Base-by-base conservation (phyloP, 2,113 vertebrate species). In the Pithys albifrons region DNA sequence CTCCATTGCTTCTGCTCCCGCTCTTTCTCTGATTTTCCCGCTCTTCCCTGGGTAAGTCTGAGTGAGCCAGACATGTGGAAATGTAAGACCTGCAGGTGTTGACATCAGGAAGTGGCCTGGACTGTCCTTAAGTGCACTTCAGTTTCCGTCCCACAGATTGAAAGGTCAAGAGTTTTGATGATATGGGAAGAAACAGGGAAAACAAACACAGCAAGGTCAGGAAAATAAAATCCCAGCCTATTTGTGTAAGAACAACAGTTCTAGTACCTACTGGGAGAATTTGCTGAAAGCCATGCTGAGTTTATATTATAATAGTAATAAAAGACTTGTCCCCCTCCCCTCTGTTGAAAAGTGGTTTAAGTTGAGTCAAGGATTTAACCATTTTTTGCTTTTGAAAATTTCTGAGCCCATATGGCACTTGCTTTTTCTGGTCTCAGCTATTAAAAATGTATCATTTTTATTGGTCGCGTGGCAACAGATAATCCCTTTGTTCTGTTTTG, bases 391-490 rank as follows among this genome's bases (percentile, higher is more conserved):
- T 66, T 76, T 48, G 29, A 81, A 83, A 82, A 59, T 77, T 61
- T 94, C 28, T 66, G 33, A 91, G 59, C 70, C 70, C 1, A 3
- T 80, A 35, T 61, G 69, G 85, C 79, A 58, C 58, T 67, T 61
- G 59, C 73, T 89, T 93, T 88, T 91, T 59, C 61, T 77, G 55
- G 64, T 84, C 85, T 62, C 16, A 12, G 45, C 89, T 93, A 91
- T 96, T 97, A 96, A 96, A 97, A 93, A 85, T 89, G 89, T 74
- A 84, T 94, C 62, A 76, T 88, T 96, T 96, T 93, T 96, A 88
- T 88, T 81, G 79, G 96, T 97, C 94, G 96, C 95, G 61, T 95
- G 91, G 97, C 95, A 97, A 97, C 95, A 85, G 86, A 95, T 48
- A 89, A 94, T 93, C 72, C 62, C 72, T 96, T 95, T 95, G 88